Percentiles rank a stretch among this genome's conserved stretches.
phyloP scores from a whole-genome alignment of 2,797 vertebrate genomes.

The Eidolon dupreanum region DNA sequence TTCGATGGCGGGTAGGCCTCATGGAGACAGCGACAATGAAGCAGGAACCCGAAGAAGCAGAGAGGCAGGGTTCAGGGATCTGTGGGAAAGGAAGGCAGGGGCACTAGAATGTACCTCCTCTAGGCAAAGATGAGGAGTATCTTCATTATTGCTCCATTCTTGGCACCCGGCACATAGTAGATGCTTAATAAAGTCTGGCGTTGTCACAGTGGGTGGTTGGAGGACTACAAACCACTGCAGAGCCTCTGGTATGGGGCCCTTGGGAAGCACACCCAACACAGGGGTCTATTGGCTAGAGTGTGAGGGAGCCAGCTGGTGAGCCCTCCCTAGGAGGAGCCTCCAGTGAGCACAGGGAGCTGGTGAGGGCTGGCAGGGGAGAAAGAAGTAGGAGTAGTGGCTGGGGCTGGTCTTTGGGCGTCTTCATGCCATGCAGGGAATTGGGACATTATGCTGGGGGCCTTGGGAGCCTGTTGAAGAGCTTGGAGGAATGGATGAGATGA shows the following conservation, averaged over 20 bases:
- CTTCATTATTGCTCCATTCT: not conserved
- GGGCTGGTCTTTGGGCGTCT: not conserved
- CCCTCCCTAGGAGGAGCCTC: no score
- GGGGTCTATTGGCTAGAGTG: not conserved
- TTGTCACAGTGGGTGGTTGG: not conserved
- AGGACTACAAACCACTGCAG: fast-evolving
- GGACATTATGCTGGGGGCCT: not conserved
- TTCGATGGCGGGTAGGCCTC: not conserved
- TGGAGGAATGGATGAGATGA: not conserved
- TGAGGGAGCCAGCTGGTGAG: not conserved
- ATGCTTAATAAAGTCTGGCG: not conserved
- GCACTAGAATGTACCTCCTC: not conserved
- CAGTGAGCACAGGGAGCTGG: not conserved
- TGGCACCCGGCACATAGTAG: not conserved
- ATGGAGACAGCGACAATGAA: not conserved
- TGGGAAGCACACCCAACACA: not conserved
- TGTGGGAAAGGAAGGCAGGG: not conserved
- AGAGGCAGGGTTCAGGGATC: not conserved
- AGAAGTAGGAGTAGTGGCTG: not conserved
- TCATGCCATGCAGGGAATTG: fast-evolving
- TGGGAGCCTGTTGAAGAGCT: not conserved
- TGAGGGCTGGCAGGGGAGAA: not conserved
- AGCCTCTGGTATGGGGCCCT: not conserved
- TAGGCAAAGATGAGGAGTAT: fast-evolving
- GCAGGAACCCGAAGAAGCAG: not conserved